Evolutionary conservation across 2,797 vertebrate genomes (phyloP).

Genomic region (Scolopax bukidnonensis): DNA sequence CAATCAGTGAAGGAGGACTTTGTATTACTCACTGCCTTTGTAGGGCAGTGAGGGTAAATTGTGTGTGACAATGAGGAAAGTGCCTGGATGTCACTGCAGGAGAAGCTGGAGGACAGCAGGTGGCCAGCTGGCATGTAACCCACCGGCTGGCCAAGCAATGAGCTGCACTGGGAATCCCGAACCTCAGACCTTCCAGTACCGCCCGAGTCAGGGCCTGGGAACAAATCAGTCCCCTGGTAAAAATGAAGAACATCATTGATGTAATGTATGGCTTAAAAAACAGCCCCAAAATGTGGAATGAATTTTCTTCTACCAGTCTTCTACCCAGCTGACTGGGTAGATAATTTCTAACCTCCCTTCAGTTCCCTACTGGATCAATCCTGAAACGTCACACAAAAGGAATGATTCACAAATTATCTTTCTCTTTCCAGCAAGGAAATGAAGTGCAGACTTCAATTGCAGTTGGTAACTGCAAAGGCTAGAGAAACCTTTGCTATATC

Average conservation of each 20-base stretch:
- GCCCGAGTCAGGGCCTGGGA: neutral
- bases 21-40: neutral
- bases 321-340: neutral
- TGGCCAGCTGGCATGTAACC: neutral
- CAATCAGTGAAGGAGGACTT: neutral
- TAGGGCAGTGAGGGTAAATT: neutral
- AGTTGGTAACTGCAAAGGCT: neutral
- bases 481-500: neutral
- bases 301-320: neutral
- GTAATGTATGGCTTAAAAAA: neutral
- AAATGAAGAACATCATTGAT: neutral
- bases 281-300: neutral
- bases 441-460: neutral
- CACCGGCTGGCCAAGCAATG: neutral
- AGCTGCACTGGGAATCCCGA: neutral
- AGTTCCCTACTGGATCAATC: neutral
- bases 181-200: fast-evolving
- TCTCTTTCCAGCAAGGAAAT: neutral
- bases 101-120: neutral
- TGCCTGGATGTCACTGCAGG: neutral
- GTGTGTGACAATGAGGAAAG: neutral
- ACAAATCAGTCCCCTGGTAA: neutral
- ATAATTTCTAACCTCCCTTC: neutral
- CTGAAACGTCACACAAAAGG: neutral
- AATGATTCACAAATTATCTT: neutral